A percentile compares a stretch with the other conserved stretches of the same genome.
These are phyloP conservation scores for Epiblema foenella DNA, from an alignment of 2,888 invertebrate genomes.

Conservation along the genomic window DNA sequence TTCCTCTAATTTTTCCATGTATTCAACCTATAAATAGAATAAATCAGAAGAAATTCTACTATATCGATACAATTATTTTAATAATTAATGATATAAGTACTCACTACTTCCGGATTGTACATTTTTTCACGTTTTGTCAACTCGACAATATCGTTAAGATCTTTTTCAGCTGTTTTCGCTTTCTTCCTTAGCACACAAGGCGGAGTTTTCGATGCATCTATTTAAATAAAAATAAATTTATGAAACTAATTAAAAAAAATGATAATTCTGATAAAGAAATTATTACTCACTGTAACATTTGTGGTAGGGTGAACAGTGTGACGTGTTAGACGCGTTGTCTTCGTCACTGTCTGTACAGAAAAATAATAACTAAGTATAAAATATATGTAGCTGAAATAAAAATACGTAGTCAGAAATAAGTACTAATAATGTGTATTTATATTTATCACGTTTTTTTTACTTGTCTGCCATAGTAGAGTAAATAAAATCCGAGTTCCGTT, in stretches of 20 bases:
- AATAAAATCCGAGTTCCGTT: too few species aligned
- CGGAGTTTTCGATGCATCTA: constrained; percentile 73
- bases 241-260: constrained; percentile 10
- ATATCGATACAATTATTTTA: neutral
- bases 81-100: constrained; percentile 37
- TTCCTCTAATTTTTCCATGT: constrained; percentile 74
- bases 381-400: neutral
- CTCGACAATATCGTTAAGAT: constrained; percentile 82
- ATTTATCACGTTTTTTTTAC: too few species aligned
- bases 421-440: too few species aligned
- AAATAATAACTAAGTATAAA: too few species aligned
- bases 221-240: neutral
- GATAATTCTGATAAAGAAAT: neutral
- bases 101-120: constrained; percentile 73
- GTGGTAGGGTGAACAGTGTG: constrained; percentile 75
- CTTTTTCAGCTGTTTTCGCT: constrained; percentile 78
- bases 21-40: constrained; percentile 67
- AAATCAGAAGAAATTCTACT: neutral
- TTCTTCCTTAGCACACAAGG: constrained; percentile 75
- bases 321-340: constrained; percentile 50
- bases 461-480: too few species aligned
- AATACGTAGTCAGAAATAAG: too few species aligned
- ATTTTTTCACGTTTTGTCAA: constrained; percentile 86
- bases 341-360: constrained; percentile 74
- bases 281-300: constrained; percentile 68